A percentile compares a stretch with the other conserved stretches of the same genome.
Evolutionary conservation across 2,113 vertebrate species (phyloP).

Genomic region (Suricata suricatta): DNA sequence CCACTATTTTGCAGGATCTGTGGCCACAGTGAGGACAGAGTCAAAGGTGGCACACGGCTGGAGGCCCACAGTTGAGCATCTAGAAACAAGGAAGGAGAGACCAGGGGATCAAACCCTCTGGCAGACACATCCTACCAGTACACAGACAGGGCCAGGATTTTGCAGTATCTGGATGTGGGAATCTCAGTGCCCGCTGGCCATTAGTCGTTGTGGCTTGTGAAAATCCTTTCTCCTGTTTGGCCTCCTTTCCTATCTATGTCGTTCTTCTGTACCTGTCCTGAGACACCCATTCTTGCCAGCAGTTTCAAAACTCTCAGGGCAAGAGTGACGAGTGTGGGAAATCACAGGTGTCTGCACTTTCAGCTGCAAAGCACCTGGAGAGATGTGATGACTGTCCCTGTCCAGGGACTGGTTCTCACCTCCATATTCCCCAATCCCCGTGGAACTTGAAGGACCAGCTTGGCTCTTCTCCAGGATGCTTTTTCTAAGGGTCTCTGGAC

Average conservation of each 20-base stretch:
- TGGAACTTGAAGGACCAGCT: not conserved
- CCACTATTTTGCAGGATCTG: too few species aligned
- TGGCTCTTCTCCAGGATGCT: not conserved
- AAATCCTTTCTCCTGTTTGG: not conserved
- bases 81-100: constrained; percentile 45
- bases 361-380: not conserved
- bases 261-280: not conserved
- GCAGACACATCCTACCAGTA: not conserved
- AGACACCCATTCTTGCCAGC: not conserved
- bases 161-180: not conserved
- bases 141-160: not conserved
- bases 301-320: not conserved
- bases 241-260: not conserved
- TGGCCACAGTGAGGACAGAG: too few species aligned
- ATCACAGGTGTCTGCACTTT: not conserved
- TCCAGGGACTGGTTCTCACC: not conserved
- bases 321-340: not conserved
- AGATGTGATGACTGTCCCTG: not conserved
- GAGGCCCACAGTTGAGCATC: too few species aligned
- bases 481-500: not conserved
- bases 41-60: too few species aligned
- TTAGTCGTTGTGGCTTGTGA: not conserved
- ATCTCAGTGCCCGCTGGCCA: not conserved
- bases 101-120: not conserved
- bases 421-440: not conserved